Conservation (phyloP, 1,140 invertebrate genomes). For the Trypoxylus dichotomus region DNA sequence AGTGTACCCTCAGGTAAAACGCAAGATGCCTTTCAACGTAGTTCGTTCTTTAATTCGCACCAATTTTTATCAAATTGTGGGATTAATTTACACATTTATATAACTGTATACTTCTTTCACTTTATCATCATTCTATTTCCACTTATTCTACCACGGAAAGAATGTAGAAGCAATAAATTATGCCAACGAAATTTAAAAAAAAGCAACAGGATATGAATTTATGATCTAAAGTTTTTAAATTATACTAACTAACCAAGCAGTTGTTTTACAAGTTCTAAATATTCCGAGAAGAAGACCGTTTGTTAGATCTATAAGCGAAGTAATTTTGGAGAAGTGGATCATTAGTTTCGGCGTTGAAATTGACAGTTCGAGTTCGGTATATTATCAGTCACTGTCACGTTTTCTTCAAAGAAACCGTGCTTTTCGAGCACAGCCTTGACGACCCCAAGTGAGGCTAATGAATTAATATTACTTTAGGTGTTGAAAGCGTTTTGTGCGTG, state of each 20-base stretch:
- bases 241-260: neutral
- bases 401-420: neutral
- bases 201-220: neutral
- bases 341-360: neutral
- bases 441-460: neutral
- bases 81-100: no score
- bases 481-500: neutral
- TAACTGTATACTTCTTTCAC: no score
- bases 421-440: neutral
- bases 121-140: no score
- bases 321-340: neutral
- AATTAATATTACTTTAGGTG: neutral
- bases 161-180: no score
- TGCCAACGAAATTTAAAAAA: no score
- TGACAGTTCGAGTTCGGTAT: neutral
- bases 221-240: neutral
- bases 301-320: neutral
- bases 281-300: neutral
- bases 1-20: no score
- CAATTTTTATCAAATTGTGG: no score
- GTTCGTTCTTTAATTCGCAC: no score
- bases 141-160: no score
- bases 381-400: slow-evolving; percentile 2
- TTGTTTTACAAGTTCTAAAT: neutral
- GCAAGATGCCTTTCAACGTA: no score